Evolutionary conservation across 1,140 invertebrate species (phyloP), one percentile per base, ranked within the genome.

Genomic region (Drosophila varians): DNA sequence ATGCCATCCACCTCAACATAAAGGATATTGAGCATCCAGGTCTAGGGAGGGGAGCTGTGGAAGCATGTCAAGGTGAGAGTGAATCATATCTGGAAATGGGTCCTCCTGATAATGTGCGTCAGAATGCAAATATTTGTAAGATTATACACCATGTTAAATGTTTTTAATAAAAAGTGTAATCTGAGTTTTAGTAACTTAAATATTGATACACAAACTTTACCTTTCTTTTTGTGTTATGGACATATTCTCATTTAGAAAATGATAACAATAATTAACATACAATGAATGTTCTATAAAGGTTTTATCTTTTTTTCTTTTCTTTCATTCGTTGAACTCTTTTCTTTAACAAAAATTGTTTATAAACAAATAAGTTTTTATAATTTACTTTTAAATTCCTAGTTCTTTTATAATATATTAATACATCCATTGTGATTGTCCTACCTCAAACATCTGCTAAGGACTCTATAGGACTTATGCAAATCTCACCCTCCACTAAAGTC

Each of bases 1-100:
- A 65, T 55, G 42, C 42, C 55, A 45, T 42, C 43, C 38, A 70
- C 23, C 69, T 28, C 46, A 52, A 51, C 47, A 36, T 6, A 45
- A 69, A 84, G 80, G 76, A 84, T 57, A 62, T 74, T 74, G 47
- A 45, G 46, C 42, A 7, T 31, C 11, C 21, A 19, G 38, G 9
- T 31, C 11, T 21, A 19, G 38, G 9, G 16, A 12, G 19, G 12
- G 34, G 52, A 55, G 43, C 43, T 21, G 60, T 21, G 4, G 46
- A 86, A 65, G 42, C 31, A 21, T 86, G 76, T 76, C 80, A 84
- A 86, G 80, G 76, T 61, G 42, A 62, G 40, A 58, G 48, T 46
- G 58, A 43, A 26, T 66, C 52, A 62, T 56, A 34, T 4, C 46
- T 7, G 60, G 42, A 56, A 53, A 40, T 53, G 28, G 28, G 34